Percentiles rank a stretch among this genome's conserved stretches.
These are phyloP conservation scores for Burhinus bistriatus DNA, from an alignment of 2,113 vertebrate genomes.

Conservation along the genomic window DNA sequence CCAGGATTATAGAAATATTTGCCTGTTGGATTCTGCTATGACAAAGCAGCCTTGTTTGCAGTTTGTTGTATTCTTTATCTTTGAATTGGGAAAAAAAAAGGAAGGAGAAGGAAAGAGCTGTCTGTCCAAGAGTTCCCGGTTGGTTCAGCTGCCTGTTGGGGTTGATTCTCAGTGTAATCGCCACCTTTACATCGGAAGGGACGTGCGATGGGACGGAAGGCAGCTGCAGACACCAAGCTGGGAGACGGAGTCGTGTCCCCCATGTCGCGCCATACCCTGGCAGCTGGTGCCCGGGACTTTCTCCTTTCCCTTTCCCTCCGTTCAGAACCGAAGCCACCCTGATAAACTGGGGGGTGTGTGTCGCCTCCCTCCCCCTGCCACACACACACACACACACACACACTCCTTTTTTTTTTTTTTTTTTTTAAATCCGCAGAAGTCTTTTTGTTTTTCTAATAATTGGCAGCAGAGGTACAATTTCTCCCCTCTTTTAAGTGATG, in stretches of 20 bases:
- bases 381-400: background rate
- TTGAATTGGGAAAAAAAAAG: background rate
- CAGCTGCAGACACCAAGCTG: background rate
- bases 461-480: slow-evolving; percentile 80
- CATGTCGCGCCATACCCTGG: background rate
- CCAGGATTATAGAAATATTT: background rate
- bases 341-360: background rate
- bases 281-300: background rate
- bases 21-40: background rate
- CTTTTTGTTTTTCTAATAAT: slow-evolving; percentile 81
- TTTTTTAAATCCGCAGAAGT: slow-evolving; percentile 55
- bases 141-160: background rate
- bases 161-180: background rate
- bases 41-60: background rate
- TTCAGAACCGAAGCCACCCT: background rate
- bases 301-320: background rate
- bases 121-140: background rate
- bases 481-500: slow-evolving; percentile 87
- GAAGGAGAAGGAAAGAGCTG: background rate
- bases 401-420: background rate
- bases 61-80: background rate
- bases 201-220: background rate
- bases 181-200: background rate
- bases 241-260: background rate
- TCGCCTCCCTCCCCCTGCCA: background rate